phyloP scores from a whole-genome alignment of 2,113 vertebrate species.

The Lepus timidus region DNA sequence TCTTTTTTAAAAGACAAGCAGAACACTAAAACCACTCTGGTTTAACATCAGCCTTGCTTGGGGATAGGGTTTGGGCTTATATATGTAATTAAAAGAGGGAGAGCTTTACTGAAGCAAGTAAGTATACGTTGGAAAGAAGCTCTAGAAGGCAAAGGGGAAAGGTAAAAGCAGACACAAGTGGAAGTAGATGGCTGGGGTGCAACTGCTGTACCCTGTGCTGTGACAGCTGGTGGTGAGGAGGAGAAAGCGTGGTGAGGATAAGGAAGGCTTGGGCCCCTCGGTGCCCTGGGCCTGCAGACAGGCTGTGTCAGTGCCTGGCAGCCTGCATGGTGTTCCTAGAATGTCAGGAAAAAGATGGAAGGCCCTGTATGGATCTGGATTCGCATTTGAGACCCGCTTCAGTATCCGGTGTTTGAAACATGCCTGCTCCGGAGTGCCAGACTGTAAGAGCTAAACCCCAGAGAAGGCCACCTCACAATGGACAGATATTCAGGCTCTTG shows the following conservation, averaged over 20 bases:
- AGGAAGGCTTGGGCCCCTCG: not conserved
- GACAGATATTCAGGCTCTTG: not conserved
- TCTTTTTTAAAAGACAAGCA: not conserved
- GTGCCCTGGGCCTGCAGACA: not conserved
- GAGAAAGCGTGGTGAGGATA: not conserved
- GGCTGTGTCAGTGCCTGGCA: not conserved
- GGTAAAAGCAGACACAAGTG: not conserved
- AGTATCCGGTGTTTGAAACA: not conserved
- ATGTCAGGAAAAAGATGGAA: not conserved
- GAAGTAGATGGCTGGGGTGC: not conserved
- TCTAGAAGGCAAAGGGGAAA: not conserved
- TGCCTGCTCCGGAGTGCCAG: not conserved
- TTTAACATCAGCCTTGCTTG: not conserved
- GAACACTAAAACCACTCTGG: not conserved
- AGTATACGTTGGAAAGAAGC: not conserved
- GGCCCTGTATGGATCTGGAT: not conserved
- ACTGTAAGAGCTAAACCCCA: not conserved
- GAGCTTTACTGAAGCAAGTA: slow-evolving; percentile 7
- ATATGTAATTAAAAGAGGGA: not conserved
- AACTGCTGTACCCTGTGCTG: not conserved
- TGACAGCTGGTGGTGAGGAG: not conserved
- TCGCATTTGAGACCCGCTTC: not conserved
- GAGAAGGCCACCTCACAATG: not conserved
- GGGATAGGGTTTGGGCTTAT: not conserved
- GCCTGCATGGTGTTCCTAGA: not conserved